phyloP scores from a whole-genome alignment of 2,113 vertebrate genomes.

The Sinosuthora webbiana region DNA sequence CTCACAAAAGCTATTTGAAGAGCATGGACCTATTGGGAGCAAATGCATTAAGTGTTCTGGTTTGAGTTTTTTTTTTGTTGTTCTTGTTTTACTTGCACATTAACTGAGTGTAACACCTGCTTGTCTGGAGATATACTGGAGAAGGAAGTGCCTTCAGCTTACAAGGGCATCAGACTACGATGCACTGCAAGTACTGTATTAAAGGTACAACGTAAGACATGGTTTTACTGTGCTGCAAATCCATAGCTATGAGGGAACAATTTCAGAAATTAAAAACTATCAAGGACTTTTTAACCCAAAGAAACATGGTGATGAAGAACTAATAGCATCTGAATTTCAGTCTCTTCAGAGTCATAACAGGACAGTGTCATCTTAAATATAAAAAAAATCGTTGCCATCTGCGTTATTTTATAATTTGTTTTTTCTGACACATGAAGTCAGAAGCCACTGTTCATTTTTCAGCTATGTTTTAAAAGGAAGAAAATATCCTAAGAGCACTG shows the following conservation, averaged over 20 bases:
- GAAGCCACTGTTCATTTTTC: neutral
- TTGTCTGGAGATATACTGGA: neutral
- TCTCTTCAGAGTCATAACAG: neutral
- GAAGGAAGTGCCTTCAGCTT: neutral
- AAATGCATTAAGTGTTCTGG: neutral
- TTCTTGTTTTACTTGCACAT: neutral
- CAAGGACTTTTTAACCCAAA: neutral
- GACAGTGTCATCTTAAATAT: neutral
- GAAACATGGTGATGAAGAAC: neutral
- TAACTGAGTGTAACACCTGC: neutral
- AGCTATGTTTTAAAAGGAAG: neutral
- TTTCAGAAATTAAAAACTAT: neutral
- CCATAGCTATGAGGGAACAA: neutral
- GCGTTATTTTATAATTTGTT: neutral
- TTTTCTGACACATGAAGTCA: neutral
- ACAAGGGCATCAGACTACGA: neutral
- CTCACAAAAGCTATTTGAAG: neutral
- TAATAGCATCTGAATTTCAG: neutral
- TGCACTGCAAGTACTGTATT: neutral
- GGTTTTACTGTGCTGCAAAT: neutral
- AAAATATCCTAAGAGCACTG: neutral
- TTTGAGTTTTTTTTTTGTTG: neutral
- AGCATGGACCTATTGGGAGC: neutral
- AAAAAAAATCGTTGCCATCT: neutral
- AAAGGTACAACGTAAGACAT: neutral